phyloP scores from a whole-genome alignment of 2,113 vertebrate genomes.

The Pteronura brasiliensis region DNA sequence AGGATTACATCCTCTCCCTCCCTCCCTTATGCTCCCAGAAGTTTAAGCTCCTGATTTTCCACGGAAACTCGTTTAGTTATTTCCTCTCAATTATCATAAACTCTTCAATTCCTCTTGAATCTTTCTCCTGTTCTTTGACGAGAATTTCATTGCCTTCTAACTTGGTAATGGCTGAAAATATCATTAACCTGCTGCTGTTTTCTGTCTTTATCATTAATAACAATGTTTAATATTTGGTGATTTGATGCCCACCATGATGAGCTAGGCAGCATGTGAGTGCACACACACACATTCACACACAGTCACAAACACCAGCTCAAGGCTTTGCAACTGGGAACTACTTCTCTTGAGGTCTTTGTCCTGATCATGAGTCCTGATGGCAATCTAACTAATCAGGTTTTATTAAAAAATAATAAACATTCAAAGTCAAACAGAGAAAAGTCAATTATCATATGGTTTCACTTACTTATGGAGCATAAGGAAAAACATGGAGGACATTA shows the following conservation, averaged over 20 bases:
- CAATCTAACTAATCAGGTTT: not conserved
- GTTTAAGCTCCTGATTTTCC: not conserved
- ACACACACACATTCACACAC: not conserved
- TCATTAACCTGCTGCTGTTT: not conserved
- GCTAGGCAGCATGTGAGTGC: fast-evolving
- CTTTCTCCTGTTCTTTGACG: not conserved
- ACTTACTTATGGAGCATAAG: no score
- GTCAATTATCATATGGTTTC: no score
- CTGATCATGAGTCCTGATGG: not conserved
- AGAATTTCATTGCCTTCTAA: not conserved
- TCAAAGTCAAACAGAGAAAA: no score
- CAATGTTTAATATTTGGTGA: not conserved
- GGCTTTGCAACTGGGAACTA: not conserved
- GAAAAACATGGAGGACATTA: no score
- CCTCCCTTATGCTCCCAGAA: not conserved
- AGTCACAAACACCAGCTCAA: not conserved
- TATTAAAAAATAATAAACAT: not conserved
- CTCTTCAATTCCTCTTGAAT: not conserved
- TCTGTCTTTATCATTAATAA: not conserved
- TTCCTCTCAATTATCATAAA: conserved; percentile 34
- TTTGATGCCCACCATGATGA: not conserved
- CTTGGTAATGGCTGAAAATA: not conserved
- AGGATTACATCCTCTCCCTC: not conserved
- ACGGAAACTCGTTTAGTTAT: conserved; percentile 31
- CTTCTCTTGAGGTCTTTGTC: not conserved